phyloP scores from a whole-genome alignment of 2,797 vertebrate genomes.

The Sebastes wilsoni region DNA sequence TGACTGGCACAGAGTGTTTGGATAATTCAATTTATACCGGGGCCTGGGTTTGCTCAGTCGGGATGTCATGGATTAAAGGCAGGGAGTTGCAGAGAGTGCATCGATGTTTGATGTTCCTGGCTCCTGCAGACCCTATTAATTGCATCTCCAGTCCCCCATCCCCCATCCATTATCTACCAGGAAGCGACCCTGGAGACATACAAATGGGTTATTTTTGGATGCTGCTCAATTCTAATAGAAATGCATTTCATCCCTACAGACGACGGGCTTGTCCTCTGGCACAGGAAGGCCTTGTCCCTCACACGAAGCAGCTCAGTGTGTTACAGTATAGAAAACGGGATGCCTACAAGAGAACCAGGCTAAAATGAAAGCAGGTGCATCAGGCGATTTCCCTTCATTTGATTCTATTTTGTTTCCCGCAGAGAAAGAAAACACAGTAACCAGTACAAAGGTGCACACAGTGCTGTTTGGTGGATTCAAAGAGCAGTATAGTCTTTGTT shows the following conservation, averaged over 20 bases:
- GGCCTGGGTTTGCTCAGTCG: conserved; percentile 56
- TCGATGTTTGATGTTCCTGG: conserved; percentile 74
- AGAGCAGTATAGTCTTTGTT: conserved; percentile 34
- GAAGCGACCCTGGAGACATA: conserved; percentile 70
- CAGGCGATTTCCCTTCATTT: conserved; percentile 40
- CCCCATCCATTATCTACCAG: conserved; percentile 71
- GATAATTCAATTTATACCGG: conserved; percentile 69
- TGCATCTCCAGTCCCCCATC: conserved; percentile 64
- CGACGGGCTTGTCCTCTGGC: conserved; percentile 57
- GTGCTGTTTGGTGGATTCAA: conserved; percentile 34
- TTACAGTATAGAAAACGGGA: conserved; percentile 11
- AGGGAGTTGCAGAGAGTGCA: conserved; percentile 62
- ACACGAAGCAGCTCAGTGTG: conserved; percentile 26
- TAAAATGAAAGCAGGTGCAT: conserved; percentile 56
- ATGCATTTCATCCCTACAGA: conserved; percentile 61
- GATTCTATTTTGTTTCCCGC: conserved; percentile 46
- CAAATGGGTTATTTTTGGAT: conserved; percentile 76
- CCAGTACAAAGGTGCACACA: conserved; percentile 14
- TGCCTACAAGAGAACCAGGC: conserved; percentile 19
- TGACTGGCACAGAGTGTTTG: conserved; percentile 55
- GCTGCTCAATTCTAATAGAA: conserved; percentile 66
- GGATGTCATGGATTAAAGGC: conserved; percentile 72
- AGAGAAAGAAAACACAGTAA: conserved; percentile 39
- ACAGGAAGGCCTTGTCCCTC: conserved; percentile 30
- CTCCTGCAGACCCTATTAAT: conserved; percentile 75